Evolutionary conservation across 2,797 vertebrate species (phyloP), one percentile per base, ranked within the genome.

Genomic region (Lepus townsendii): DNA sequence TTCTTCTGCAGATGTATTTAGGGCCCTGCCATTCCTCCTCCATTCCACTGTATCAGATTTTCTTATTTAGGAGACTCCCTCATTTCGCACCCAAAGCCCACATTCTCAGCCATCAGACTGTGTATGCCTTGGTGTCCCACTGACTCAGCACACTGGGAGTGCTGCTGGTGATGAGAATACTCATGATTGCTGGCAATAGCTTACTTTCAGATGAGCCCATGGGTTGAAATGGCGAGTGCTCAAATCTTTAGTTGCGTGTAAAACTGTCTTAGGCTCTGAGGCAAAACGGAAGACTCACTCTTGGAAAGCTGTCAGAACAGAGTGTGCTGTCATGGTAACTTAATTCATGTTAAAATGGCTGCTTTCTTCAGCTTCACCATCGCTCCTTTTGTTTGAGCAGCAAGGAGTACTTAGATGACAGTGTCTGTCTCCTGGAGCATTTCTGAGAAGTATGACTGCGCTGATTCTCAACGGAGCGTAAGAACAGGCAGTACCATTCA

Each of bases 261-360:
- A 91, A 84, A 22, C 17, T 12, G 0, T 42, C 13, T 80, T 75
- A 83, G 68, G 19, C 50, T 93, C 77, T 54, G 57, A 42, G 22
- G n/a, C 7, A 78, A 96, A 96, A 63, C 32, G 20, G 24, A 91
- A 96, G 75, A 52, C 38, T 63, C 52, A 26, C 95, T 93, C 75
- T 20, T 78, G 22, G 52, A 88, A 83, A 78, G 11, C 4, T 2
- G 3, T 86, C 93, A 50, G 89, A 88, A 78, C 93, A 69, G 82
- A 94, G 94, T 84, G 90, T 91, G 90, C 82, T 92, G 83, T 88
- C 75, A 24, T 57, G 88, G 90, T 95, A 94, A 91, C 85, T 95
- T 96, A 95, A 86, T 96, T 96, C 80, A 62, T 66, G 92, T 68
- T 94, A 85, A 93, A 91, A 96, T 88, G 65, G 11, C 84, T 62